Evolutionary conservation across 2,113 vertebrate species (phyloP), one percentile per base, ranked within the genome.

Genomic region (Origma solitaria): DNA sequence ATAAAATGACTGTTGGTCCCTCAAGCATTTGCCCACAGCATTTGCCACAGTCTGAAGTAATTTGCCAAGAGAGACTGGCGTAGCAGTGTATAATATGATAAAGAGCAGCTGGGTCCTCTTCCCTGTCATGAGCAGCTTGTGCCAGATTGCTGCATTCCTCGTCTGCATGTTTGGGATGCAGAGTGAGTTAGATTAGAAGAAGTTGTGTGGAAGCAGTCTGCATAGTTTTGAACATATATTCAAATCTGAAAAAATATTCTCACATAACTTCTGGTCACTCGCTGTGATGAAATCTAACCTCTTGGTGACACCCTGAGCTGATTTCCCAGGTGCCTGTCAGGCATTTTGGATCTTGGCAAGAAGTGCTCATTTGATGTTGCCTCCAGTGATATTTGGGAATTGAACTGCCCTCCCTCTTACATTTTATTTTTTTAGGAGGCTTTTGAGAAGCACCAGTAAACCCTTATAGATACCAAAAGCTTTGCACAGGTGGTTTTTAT

Each of bases 1-100:
- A 94, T 92, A 86, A 94, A 96, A 92, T 35, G 42, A 90, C 44
- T 15, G 15, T 85, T 61, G 17, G 27, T 91, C 31, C 56, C 60
- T 73, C 45, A 95, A 72, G 54, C 30, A 51, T 94, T 93, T 90
- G 49, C 15, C 73, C 42, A 28, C 35, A 38, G 10, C 53, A 77
- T 77, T 77, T 95, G 79, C 58, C 82, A 35, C 24, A 62, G 44
- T 88, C 75, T 94, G 94, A 96, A 94, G 92, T 96, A 93, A 94
- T 84, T 86, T 77, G 53, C 65, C 88, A 93, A 94, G 76, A 83
- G 35, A 62, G 80, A 35, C 27, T 47, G 65, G 42, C 70, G 50
- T 62, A 87, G 66, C 31, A 66, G 15, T 84, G 45, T 73, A 33
- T 44, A 86, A 54, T 21, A n/a, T 28, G 33, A 87, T 66, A 80